These are phyloP conservation scores for Melanaphis sacchari DNA, from an alignment of 1,140 invertebrate species.

Conservation along the genomic window DNA sequence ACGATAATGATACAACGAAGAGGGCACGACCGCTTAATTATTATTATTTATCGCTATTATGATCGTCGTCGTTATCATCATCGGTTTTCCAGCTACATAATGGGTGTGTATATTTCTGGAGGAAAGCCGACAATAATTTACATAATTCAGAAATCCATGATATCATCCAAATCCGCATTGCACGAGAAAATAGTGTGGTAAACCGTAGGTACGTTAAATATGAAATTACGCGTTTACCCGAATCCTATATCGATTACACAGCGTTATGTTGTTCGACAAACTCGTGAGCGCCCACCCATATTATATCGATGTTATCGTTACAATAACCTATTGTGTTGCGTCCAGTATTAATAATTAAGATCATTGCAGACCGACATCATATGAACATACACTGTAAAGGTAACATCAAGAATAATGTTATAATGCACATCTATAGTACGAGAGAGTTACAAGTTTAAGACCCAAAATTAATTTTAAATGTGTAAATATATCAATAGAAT, in stretches of 20 bases:
- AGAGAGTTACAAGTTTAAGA: too few species aligned
- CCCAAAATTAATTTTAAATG: too few species aligned
- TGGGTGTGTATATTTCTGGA: background rate
- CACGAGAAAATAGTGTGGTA: background rate
- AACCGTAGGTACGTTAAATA: background rate
- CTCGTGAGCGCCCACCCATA: background rate
- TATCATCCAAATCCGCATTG: background rate
- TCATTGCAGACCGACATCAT: background rate
- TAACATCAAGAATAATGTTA: too few species aligned
- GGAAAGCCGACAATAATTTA: background rate
- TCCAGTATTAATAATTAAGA: background rate
- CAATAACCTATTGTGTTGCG: background rate
- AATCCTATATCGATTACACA: background rate
- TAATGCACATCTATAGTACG: too few species aligned
- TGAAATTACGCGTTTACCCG: background rate
- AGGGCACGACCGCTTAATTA: constrained; percentile 23
- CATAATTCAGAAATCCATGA: constrained; percentile 17
- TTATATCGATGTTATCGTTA: background rate
- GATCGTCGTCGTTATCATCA: background rate
- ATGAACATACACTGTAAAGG: background rate
- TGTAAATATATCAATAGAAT: too few species aligned
- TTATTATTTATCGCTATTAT: constrained; percentile 6
- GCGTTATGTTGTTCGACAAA: background rate
- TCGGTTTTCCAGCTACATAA: background rate
- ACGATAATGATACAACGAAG: background rate